These are phyloP conservation scores for Latheticus oryzae DNA, from an alignment of 2,888 invertebrate genomes.

Conservation along the genomic window DNA sequence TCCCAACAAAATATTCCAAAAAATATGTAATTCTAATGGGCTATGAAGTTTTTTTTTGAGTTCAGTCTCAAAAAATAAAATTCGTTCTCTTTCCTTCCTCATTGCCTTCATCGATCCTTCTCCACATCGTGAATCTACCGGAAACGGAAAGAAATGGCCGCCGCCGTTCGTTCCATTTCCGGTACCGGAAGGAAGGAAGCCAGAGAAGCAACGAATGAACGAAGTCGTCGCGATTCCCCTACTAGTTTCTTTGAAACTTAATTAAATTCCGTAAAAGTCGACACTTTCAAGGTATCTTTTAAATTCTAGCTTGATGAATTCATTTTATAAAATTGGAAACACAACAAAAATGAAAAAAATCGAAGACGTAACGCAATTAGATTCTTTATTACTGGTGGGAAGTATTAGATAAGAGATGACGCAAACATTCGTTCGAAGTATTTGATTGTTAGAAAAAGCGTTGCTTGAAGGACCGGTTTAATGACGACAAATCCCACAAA, in stretches of 20 bases:
- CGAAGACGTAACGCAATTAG: constrained; percentile 25
- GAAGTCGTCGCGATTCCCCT: too few species aligned
- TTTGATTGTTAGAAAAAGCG: too few species aligned
- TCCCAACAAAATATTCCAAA: too few species aligned
- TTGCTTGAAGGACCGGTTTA: too few species aligned
- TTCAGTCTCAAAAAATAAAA: too few species aligned
- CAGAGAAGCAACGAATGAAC: constrained; percentile 2
- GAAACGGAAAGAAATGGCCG: constrained; percentile 39
- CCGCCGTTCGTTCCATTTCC: constrained; percentile 38
- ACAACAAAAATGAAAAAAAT: constrained; percentile 33
- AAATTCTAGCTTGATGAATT: constrained; percentile 29
- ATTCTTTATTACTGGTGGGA: constrained; percentile 33
- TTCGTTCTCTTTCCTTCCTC: too few species aligned
- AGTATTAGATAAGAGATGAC: constrained; percentile 37
- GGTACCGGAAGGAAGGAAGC: constrained; percentile 33
- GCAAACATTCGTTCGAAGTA: too few species aligned
- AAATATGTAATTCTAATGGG: too few species aligned
- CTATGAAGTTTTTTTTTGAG: too few species aligned
- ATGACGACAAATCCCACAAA: too few species aligned
- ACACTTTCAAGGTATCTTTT: constrained; percentile 33
- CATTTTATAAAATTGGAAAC: constrained; percentile 19
- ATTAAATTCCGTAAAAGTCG: constrained; percentile 6
- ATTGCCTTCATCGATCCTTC: constrained; percentile 13
- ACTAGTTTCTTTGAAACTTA: too few species aligned
- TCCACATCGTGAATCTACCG: constrained; percentile 8